Conservation (phyloP, 2,797 vertebrate species). For the Clamator glandarius region DNA sequence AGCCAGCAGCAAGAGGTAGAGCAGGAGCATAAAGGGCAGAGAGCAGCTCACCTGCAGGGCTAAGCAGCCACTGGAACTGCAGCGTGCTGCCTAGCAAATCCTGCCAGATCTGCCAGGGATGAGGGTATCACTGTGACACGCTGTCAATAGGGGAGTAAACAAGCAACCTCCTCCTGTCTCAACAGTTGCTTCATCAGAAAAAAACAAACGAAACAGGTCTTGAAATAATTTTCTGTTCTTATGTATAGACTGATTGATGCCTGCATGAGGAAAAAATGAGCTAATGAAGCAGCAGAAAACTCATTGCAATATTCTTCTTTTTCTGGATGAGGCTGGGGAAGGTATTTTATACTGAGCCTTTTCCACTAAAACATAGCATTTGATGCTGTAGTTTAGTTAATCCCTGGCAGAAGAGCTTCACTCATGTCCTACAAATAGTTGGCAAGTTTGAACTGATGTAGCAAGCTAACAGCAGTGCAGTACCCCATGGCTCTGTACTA, state of each 20-base stretch:
- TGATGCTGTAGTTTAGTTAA: neutral
- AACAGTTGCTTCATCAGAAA: neutral
- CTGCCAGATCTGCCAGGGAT: neutral
- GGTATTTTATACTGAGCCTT: neutral
- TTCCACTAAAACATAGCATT: neutral
- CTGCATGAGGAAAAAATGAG: neutral
- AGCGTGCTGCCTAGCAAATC: neutral
- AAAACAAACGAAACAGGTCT: neutral
- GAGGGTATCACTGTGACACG: neutral
- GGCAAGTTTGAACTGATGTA: neutral
- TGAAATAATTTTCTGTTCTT: neutral
- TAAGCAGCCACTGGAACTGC: neutral
- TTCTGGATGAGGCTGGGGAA: neutral
- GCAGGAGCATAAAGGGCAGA: neutral
- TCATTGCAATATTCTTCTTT: neutral
- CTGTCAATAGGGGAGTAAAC: neutral
- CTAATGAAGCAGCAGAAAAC: neutral
- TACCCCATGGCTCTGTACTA: neutral
- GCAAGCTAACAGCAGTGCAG: neutral
- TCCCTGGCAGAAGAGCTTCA: neutral
- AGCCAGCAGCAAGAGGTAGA: neutral
- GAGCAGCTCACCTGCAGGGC: neutral
- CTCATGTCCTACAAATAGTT: neutral
- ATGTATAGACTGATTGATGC: neutral
- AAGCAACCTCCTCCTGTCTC: neutral